phyloP scores from a whole-genome alignment of 2,113 vertebrate genomes.

The Clarias gariepinus region DNA sequence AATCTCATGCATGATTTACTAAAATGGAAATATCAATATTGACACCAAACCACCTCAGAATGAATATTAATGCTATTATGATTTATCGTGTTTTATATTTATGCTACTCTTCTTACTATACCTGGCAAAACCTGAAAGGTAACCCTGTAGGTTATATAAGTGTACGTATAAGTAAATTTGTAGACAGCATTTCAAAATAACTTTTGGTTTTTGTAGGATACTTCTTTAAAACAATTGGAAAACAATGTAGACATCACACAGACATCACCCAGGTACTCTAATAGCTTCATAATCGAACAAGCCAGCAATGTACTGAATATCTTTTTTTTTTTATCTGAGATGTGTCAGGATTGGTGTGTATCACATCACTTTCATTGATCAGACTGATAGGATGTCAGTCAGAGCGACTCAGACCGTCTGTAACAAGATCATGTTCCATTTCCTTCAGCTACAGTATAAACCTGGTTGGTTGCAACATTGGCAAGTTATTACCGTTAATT shows the following conservation, averaged over 20 bases:
- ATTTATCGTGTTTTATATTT: background rate
- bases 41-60: background rate
- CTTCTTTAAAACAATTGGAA: background rate
- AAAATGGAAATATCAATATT: background rate
- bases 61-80: background rate
- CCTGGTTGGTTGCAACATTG: slow-evolving; percentile 11
- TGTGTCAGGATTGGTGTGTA: background rate
- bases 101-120: background rate
- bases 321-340: background rate
- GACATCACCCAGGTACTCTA: background rate
- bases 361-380: slow-evolving; percentile 8
- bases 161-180: background rate
- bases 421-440: slow-evolving; percentile 39
- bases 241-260: background rate
- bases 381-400: slow-evolving; percentile 12
- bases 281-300: background rate
- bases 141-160: background rate
- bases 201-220: background rate
- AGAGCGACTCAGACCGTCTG: background rate
- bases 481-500: slow-evolving; percentile 38
- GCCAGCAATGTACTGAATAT: background rate
- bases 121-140: background rate
- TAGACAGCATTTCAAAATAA: background rate
- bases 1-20: background rate
- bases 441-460: slow-evolving; percentile 15